Evolutionary conservation across 2,888 invertebrate species (phyloP).

Genomic region (Oscheius sp.): DNA sequence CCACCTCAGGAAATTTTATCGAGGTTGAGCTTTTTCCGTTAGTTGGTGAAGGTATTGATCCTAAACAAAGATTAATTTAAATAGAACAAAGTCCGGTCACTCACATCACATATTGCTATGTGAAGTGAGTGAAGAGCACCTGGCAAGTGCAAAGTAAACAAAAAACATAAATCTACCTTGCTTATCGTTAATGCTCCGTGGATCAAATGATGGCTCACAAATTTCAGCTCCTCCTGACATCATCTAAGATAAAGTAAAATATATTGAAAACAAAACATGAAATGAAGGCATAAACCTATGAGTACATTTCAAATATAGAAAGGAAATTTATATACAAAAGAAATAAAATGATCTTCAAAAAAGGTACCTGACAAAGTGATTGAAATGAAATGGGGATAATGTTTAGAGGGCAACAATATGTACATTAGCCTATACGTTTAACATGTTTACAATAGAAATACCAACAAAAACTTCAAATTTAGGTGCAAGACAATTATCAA

Average conservation of each 20-base stretch:
- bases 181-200: not conserved
- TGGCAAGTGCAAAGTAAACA: conserved; percentile 7
- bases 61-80: not conserved
- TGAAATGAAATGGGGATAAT: not conserved
- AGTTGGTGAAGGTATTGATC: not conserved
- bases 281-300: not conserved
- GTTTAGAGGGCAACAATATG: conserved; percentile 4
- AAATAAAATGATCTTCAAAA: conserved; percentile 1
- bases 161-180: not conserved
- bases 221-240: conserved; percentile 5
- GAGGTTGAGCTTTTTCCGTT: not conserved
- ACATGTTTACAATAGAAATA: not conserved
- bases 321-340: conserved; percentile 6
- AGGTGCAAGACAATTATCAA: not conserved
- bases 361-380: conserved; percentile 11
- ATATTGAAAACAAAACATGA: not conserved
- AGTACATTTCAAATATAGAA: not conserved
- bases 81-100: not conserved
- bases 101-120: not conserved
- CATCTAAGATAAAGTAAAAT: not conserved
- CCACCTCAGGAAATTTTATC: conserved; percentile 33
- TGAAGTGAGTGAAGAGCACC: not conserved
- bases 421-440: not conserved
- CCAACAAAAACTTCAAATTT: not conserved
- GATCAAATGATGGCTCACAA: not conserved